phyloP scores from a whole-genome alignment of 2,113 vertebrate genomes.

The Lanius collurio region DNA sequence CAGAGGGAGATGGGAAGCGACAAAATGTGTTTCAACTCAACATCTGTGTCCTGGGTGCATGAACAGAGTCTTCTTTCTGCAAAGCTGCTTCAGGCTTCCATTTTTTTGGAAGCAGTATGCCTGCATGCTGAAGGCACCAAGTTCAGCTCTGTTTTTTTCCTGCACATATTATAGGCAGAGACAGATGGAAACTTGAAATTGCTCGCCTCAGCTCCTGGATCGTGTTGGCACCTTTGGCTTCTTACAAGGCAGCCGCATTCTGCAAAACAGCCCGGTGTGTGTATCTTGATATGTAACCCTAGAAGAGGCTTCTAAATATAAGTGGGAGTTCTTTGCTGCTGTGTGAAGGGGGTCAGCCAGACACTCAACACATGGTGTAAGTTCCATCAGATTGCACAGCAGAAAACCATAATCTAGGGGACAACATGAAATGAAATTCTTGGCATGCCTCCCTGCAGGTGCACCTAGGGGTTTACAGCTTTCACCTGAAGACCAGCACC shows the following conservation, averaged over 20 bases:
- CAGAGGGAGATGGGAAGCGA: rapidly evolving
- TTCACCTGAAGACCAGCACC: not conserved
- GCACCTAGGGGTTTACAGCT: not conserved
- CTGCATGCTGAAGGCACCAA: not conserved
- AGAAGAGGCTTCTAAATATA: constrained; percentile 84
- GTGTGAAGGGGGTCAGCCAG: not conserved
- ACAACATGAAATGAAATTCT: not conserved
- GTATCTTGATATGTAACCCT: constrained; percentile 84
- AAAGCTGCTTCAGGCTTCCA: not conserved
- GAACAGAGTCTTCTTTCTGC: not conserved
- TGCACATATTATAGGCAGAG: constrained; percentile 74
- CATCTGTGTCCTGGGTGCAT: not conserved
- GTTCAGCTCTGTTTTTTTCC: constrained; percentile 7
- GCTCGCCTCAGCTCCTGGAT: constrained; percentile 77
- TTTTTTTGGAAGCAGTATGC: not conserved
- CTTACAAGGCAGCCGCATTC: constrained; percentile 75
- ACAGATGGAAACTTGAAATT: constrained; percentile 76
- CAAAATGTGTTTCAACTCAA: not conserved
- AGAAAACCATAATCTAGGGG: not conserved
- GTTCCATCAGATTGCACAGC: not conserved
- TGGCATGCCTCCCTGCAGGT: not conserved
- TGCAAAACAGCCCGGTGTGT: constrained; percentile 73
- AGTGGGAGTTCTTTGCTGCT: constrained; percentile 30
- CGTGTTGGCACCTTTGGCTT: constrained; percentile 66
- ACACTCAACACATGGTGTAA: not conserved